phyloP scores from a whole-genome alignment of 2,888 invertebrate genomes.

The Callosobruchus maculatus region DNA sequence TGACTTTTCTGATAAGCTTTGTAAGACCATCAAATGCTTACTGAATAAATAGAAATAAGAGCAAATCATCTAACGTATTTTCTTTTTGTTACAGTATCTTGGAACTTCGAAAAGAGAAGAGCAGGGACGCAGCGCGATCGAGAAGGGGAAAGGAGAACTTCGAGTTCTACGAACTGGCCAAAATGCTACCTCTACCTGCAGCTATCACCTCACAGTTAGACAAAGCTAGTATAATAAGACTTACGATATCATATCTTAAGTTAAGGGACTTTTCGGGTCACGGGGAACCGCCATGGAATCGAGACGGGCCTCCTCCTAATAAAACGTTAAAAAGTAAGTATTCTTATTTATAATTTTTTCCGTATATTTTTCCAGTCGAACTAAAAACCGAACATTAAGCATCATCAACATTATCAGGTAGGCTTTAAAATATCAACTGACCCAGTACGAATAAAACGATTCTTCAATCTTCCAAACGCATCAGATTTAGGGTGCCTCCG shows the following conservation, averaged over 20 bases:
- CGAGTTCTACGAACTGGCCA: constrained; percentile 94
- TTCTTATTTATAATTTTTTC: constrained; percentile 10
- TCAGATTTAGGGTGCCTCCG: too few species aligned
- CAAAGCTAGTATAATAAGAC: constrained; percentile 93
- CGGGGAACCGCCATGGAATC: constrained; percentile 94
- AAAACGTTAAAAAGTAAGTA: constrained; percentile 78
- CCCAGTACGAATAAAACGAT: too few species aligned
- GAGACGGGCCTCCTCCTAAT: constrained; percentile 73
- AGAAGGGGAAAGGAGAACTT: constrained; percentile 92
- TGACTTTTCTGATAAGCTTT: too few species aligned
- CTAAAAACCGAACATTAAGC: too few species aligned
- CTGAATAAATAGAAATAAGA: neutral
- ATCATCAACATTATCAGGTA: too few species aligned
- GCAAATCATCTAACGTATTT: neutral
- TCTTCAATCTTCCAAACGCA: too few species aligned
- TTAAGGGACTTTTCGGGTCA: constrained; percentile 91
- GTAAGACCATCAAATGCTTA: too few species aligned
- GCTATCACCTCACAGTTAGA: constrained; percentile 93
- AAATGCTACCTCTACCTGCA: constrained; percentile 86
- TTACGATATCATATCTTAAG: constrained; percentile 94
- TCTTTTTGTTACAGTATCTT: constrained; percentile 71
- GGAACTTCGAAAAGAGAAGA: constrained; percentile 91
- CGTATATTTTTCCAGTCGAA: neutral
- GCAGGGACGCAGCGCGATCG: constrained; percentile 87
- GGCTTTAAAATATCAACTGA: too few species aligned